A percentile compares a stretch with the other conserved stretches of the same genome.
Evolutionary conservation across 2,797 vertebrate species (phyloP).

Genomic region (Pogonophryne albipinna): DNA sequence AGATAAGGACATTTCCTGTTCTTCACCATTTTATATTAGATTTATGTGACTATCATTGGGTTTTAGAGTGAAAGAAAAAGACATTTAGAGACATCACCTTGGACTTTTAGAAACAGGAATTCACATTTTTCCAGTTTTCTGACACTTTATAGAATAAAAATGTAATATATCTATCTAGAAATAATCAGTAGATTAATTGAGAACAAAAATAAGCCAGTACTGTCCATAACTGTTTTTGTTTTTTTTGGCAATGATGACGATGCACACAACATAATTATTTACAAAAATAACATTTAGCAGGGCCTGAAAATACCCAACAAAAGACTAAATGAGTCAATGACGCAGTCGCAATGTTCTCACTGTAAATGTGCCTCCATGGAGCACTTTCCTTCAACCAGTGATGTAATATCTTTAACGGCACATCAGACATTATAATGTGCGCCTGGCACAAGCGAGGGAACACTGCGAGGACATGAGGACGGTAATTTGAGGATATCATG

Average conservation of each 20-base stretch:
- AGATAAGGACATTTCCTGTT: no score
- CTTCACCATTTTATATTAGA: no score
- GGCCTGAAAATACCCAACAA: background rate
- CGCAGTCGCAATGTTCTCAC: background rate
- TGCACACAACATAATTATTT: slow-evolving; percentile 5
- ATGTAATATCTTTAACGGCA: slow-evolving; percentile 8
- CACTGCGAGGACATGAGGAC: slow-evolving; percentile 11
- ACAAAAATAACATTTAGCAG: background rate
- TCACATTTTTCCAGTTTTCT: no score
- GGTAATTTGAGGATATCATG: slow-evolving; percentile 14
- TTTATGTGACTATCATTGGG: no score
- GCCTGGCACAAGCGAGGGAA: background rate
- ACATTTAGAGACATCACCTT: no score
- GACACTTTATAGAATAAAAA: no score
- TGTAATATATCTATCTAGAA: no score
- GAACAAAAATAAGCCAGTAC: background rate
- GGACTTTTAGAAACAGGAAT: no score
- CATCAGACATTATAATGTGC: slow-evolving; percentile 6
- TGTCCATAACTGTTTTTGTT: background rate
- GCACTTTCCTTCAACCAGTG: background rate
- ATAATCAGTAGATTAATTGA: no score
- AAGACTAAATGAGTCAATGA: slow-evolving; percentile 1
- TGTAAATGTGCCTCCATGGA: slow-evolving; percentile 11
- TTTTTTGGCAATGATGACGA: background rate
- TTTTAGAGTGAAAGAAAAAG: no score